These are phyloP conservation scores for Stratiomys singularior DNA, from an alignment of 2,888 invertebrate genomes.

Conservation along the genomic window DNA sequence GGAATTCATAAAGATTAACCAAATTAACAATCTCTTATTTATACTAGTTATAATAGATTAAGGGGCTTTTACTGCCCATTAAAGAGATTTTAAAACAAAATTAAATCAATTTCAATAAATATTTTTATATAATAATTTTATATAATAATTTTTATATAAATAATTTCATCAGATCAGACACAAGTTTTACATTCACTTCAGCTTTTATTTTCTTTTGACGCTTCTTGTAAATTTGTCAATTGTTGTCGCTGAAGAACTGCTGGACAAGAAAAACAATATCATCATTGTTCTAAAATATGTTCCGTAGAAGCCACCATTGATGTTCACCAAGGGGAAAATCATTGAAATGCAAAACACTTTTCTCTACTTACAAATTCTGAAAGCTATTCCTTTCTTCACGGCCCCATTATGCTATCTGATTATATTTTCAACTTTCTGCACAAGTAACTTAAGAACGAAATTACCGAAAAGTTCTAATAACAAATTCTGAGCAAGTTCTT, in stretches of 20 bases:
- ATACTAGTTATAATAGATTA: too few species aligned
- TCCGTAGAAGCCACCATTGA: neutral
- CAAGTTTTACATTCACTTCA: neutral
- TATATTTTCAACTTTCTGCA: constrained; percentile 33
- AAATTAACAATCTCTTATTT: too few species aligned
- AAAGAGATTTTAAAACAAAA: too few species aligned
- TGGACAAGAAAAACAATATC: neutral
- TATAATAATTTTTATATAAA: too few species aligned
- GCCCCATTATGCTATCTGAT: constrained; percentile 6
- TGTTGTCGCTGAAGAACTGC: neutral
- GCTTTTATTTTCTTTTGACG: neutral
- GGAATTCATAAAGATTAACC: too few species aligned
- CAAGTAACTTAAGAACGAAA: constrained; percentile 14
- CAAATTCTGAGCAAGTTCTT: constrained; percentile 37
- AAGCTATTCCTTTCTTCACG: constrained; percentile 36
- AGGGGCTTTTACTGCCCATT: too few species aligned
- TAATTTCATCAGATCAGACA: too few species aligned
- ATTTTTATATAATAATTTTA: too few species aligned
- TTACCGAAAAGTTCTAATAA: constrained; percentile 42
- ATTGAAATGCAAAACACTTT: constrained; percentile 44
- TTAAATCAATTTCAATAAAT: too few species aligned
- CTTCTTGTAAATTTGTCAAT: neutral
- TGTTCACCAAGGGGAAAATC: neutral
- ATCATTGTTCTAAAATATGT: neutral
- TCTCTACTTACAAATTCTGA: constrained; percentile 35